Base-by-base conservation (phyloP, 2,113 vertebrate genomes). In the Condylura cristata region DNA sequence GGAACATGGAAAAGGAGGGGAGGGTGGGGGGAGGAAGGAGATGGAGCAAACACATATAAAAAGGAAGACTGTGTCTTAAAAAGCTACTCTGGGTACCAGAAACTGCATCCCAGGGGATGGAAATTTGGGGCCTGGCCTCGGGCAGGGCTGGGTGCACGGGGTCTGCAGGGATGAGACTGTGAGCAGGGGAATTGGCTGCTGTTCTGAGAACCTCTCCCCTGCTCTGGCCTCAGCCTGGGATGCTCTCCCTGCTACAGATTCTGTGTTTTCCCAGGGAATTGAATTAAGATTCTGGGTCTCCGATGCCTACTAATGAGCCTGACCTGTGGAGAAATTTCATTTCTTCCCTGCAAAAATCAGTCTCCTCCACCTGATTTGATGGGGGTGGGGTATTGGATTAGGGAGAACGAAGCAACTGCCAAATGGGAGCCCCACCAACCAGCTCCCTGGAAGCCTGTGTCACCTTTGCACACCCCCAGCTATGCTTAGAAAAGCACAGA, bases 201-300 rank as follows among this genome's bases (percentile, higher is more conserved):
- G 65, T 20, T 6, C 16, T 20, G 22, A 5, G 37, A 28, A 2
- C 8, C 6, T 13, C 46, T 12, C 26, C 1, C 1, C 4, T 48
- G 24, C 44, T 39, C 20, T 39, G 44, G 41, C 0, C 11, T 34
- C 5, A 10, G 5, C 18, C 11, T 3, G 4, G 22, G 37, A 39
- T 1, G 22, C 10, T 11, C 10, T 28, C 11, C 18, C 41, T 9
- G 26, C 32, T 1, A 2, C 2, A 18, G n/a, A 6, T n/a, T n/a
- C 41, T 65, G 20, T 32, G 6, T 39, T 89, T 48, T 48, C 32
- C 6, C 6, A 32, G 86, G 89, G 30, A 41, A 51, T 9, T 41
- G 9, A 8, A 8, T 0, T 17, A 11, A 34, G 61, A 34, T 76
- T 83, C 22, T 53, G 53, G 44, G 37, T 86, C 53, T 70, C 18